Base-by-base conservation (phyloP, 2,113 vertebrate species). In the Canis aureus region DNA sequence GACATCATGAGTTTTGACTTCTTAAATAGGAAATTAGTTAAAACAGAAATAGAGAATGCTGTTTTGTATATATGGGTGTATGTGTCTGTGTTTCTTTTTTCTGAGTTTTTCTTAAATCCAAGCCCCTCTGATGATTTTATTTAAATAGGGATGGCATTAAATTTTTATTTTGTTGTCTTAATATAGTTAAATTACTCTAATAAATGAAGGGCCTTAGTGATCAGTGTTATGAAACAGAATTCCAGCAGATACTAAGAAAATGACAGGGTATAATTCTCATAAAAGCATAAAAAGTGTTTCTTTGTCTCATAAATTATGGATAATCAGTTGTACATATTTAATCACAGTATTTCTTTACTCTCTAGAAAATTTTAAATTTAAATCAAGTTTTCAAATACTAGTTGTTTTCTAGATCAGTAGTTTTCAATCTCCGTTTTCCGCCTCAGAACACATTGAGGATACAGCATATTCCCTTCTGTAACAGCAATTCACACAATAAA, bases 1-100 rank as follows among this genome's bases (percentile, higher is more conserved):
- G 80, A 96, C 29, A 66, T 81, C 59, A 92, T 90, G 51, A 83
- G 60, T 97, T 91, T 93, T 90, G 82, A 81, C 60, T 71, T 92
- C 74, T 53, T 83, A 76, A 92, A 25, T 64, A 80, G 32, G 71
- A 94, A 87, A 53, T 81, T 62, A 62, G 74, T 86, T 92, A 3
- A 57, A 94, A 35, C 5, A 53, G 55, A 91, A 71, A 87, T 32
- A 87, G 74, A 95, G 80, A 71, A 84, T 71, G 43, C 32, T 95
- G 13, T 49, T 73, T 49, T 51, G 19, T 67, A 43, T 79, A 17
- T 66, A 29, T 60, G 27, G 57, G 4, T 8, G 0, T 43, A 11
- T 20, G 1, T 57, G 38, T 35, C 11, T 38, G 2, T 29, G 3
- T 82, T 67, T 67, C 17, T 67, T 76, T 76, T 67, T 80, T 32